Percentiles rank a stretch among this genome's conserved stretches.
Evolutionary conservation across 2,888 invertebrate genomes (phyloP).

Genomic region (Philhelius pedissequus): DNA sequence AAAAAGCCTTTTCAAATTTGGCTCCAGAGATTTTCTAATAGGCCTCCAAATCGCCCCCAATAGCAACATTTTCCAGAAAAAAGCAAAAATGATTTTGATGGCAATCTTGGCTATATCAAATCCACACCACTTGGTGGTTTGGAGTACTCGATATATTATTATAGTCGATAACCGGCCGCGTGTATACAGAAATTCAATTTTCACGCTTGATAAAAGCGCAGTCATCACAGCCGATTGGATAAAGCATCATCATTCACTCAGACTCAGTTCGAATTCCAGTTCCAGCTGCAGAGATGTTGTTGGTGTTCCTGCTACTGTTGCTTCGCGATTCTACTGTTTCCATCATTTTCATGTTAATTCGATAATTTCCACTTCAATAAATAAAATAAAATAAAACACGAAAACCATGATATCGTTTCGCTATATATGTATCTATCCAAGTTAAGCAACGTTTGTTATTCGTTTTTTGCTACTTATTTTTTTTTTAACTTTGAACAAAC

Average conservation of each 20-base stretch:
- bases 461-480: not conserved
- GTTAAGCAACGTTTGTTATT: slow-evolving; percentile 21
- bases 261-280: no score
- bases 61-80: not conserved
- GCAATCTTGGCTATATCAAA: not conserved
- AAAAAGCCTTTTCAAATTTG: no score
- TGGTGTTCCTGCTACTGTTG: slow-evolving; percentile 6
- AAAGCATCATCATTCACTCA: slow-evolving; percentile 62
- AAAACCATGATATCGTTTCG: slow-evolving; percentile 55
- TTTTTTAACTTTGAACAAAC: not conserved
- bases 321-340: not conserved
- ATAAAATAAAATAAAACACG: slow-evolving; percentile 60
- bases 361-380: slow-evolving; percentile 66
- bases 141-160: not conserved
- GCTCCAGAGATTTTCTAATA: no score
- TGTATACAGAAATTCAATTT: slow-evolving; percentile 64
- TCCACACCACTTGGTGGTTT: not conserved
- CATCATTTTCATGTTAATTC: slow-evolving; percentile 62
- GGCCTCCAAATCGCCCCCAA: no score
- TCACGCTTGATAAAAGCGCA: slow-evolving; percentile 67
- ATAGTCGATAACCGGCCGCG: not conserved
- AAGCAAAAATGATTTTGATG: not conserved
- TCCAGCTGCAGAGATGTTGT: slow-evolving; percentile 1
- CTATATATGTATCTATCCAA: slow-evolving; percentile 32
- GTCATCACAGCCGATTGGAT: slow-evolving; percentile 66